Evolutionary conservation across 1,140 invertebrate species (phyloP).

Genomic region (Coelopa frigida): DNA sequence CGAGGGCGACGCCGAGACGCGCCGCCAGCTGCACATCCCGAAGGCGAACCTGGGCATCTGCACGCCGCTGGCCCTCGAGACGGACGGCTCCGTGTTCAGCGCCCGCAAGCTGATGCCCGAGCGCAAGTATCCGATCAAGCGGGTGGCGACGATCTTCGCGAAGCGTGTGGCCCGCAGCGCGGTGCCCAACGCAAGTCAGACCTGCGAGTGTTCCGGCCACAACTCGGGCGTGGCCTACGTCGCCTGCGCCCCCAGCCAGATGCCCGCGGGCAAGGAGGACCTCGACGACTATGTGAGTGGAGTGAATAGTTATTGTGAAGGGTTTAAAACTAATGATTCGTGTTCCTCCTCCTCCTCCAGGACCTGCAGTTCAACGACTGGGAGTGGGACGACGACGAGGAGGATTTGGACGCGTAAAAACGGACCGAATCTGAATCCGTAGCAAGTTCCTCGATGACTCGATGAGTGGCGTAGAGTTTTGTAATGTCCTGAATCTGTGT

Average conservation of each 20-base stretch:
- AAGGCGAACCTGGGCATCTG: slow-evolving; percentile 72
- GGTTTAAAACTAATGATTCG: not conserved
- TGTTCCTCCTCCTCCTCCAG: slow-evolving; percentile 13
- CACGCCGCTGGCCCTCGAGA: slow-evolving; percentile 69
- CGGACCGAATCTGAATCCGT: too few relatives aligned
- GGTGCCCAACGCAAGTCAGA: slow-evolving; percentile 55
- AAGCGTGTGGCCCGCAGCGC: slow-evolving; percentile 59
- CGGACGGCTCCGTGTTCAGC: slow-evolving; percentile 69
- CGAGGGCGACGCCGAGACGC: slow-evolving; percentile 58
- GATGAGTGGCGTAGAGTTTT: too few relatives aligned
- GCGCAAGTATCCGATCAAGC: slow-evolving; percentile 54
- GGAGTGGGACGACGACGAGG: slow-evolving; percentile 33
- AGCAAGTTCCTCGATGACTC: too few relatives aligned
- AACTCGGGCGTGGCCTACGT: slow-evolving; percentile 58
- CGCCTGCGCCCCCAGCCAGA: slow-evolving; percentile 27
- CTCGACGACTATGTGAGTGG: slow-evolving; percentile 38
- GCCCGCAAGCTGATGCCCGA: slow-evolving; percentile 53
- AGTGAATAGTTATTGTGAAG: not conserved
- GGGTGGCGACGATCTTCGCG: slow-evolving; percentile 62
- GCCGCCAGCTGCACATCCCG: slow-evolving; percentile 64
- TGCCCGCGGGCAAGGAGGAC: slow-evolving; percentile 24
- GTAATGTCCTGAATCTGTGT: too few relatives aligned
- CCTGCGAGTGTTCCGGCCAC: slow-evolving; percentile 64
- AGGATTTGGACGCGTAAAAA: slow-evolving; percentile 8
- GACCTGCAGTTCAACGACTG: slow-evolving; percentile 29